Evolutionary conservation across 2,797 vertebrate species (phyloP), one percentile per base, ranked within the genome.

Genomic region (Capromys pilorides): DNA sequence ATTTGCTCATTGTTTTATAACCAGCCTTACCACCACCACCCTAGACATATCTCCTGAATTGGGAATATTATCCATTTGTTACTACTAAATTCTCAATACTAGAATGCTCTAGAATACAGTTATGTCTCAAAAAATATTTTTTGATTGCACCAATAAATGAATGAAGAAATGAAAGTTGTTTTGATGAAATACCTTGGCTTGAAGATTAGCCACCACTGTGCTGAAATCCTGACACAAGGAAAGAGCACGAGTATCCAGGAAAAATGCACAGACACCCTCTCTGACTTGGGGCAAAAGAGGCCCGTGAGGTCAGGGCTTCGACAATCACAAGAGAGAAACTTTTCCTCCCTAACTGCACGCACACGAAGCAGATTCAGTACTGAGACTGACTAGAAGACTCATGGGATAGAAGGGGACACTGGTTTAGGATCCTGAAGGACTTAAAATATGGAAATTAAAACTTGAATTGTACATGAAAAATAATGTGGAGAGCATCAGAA

Each of bases 371-470:
- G 86, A 67, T 67, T 73, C 66, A 59, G 9, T 73, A 26, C 41
- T 69, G 13, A 28, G 80, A 16, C 39, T 75, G 82, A 89, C 49
- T 22, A 71, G 31, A 73, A 81, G 69, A 39, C n/a, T 26, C 19
- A 2, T 2, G 12, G 31, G 39, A 73, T 39, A 78, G 24, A 93
- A 22, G 21, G 49, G 6, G 51, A n/a, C 41, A 45, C 9, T 28
- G 45, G 24, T 87, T 71, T 36, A 36, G 91, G 39, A 49, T 86
- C 22, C 28, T 61, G 1, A 13, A 91, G 39, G 83, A 86, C 33
- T 45, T 69, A 82, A 85, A 88, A 93, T 82, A 49, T 75, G 24
- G 83, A 81, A 91, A 87, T 5, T 31, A 41, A 93, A 83, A 93
- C n/a, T 85, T 26, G 7, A 12, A 67, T 89, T 61, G 1, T 7